Evolutionary conservation across 2,888 invertebrate genomes (phyloP), one percentile per base, ranked within the genome.

Genomic region (Lycaena phlaeas): DNA sequence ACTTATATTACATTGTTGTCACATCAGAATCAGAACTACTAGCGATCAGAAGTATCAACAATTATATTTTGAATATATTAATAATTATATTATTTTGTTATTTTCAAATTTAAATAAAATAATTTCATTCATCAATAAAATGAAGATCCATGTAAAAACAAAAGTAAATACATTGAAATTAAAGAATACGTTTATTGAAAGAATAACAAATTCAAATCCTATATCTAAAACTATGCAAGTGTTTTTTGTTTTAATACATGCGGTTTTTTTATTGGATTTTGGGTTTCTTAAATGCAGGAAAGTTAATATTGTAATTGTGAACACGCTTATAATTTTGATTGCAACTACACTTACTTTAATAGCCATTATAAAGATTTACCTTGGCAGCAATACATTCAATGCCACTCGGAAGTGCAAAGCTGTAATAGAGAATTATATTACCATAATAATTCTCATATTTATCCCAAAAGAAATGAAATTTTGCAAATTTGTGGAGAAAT

Each of bases 161-260:
- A 22, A 6, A 22, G 22, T 22, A 6, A 22, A 22, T 22, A 5
- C 2, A 9, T 15, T 22, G 6, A 38, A 14, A 14, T 12, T 29
- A 18, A 38, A 22, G 27, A 38, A 29, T n/a, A 38, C 28, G n/a
- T 38, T 38, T n/a, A 29, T 22, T 1, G 22, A 18, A 28, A 29
- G 18, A 7, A n/a, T n/a, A n/a, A n/a, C 22, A 2, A 22, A 2
- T 5, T 2, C 7, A 22, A 22, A 22, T 22, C 22, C 22, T 9
- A 18, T 9, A 9, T 18, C 36, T 1, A 36, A 12, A 7, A 14
- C 12, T 5, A 22, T 36, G 6, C 27, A 14, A 30, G 4, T 9
- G 14, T 25, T 29, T 30, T 15, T 41, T 12, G 25, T 36, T 11
- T 22, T 29, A 11, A 29, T 25, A 1, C 26, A 25, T 26, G 29